Base-by-base conservation (phyloP, 2,888 invertebrate genomes). In the Drosophila monieri region DNA sequence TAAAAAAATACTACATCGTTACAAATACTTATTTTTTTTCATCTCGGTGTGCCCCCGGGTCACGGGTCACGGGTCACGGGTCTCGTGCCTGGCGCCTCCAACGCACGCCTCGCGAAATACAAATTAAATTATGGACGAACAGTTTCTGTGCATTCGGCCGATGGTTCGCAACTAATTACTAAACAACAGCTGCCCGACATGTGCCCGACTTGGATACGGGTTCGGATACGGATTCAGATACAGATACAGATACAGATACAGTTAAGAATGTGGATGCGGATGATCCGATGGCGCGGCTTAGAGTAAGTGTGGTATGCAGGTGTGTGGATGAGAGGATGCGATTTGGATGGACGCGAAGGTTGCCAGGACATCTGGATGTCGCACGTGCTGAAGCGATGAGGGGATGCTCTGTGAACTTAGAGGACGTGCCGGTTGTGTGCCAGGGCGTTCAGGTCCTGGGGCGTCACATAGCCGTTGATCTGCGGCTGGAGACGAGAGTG, bases 391-490 rank as follows among this genome's bases (percentile, higher is more conserved):
- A n/a, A n/a, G 9, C 27, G 27, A 27, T 27, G 27, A 27, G 27
- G 9, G 27, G 27, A 27, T 27, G 27, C 27, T 27, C 23, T 44
- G 25, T 6, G 12, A 10, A 41, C 56, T 67, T 79, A 81, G 53
- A 83, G 67, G 66, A 80, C 74, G 21, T 83, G 78, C 10, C 88
- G 78, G 47, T 88, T 88, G 49, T 89, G 89, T 10, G 85, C 89
- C 61, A 89, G 76, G 32, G 83, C 78, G 47, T 81, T 90, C 21
- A 90, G 72, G 53, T 90, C 89, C 46, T 87, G 87, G 25, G 88
- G 89, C 48, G 90, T 90, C 44, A 90, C 89, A 74, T 90, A 90
- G 32, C 89, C 89, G 4, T 80, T 84, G 44, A 90, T 86, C 1
- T 69, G 70, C 12, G 80, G 73, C 59, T 64, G 77, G 14, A 62